Evolutionary conservation across 2,797 vertebrate species (phyloP).

Genomic region (Euphonia xanthogaster): DNA sequence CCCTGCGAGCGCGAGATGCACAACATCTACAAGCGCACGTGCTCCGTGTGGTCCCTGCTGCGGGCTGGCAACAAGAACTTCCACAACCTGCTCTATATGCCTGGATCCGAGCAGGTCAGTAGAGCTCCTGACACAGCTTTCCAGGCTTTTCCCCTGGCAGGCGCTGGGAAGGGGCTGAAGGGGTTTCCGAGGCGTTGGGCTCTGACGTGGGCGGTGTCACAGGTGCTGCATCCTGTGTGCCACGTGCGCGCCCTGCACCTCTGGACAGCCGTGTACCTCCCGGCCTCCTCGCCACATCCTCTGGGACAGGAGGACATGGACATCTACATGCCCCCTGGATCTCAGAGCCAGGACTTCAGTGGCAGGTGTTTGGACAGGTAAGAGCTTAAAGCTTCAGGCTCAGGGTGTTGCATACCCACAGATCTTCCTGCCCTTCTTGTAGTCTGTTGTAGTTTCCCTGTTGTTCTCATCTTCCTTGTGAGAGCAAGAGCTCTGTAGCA

Average conservation of each 20-base stretch:
- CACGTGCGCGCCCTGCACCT: constrained; percentile 94
- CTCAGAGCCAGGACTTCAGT: constrained; percentile 89
- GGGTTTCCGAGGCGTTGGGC: fast-evolving
- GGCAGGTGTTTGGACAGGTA: constrained; percentile 92
- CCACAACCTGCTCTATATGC: constrained; percentile 97
- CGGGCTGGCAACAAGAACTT: constrained; percentile 97
- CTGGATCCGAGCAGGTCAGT: constrained; percentile 89
- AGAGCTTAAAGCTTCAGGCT: background rate
- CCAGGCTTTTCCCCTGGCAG: background rate
- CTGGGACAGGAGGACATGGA: constrained; percentile 96
- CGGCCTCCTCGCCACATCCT: constrained; percentile 91
- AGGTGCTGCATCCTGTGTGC: constrained; percentile 98
- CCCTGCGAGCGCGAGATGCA: constrained; percentile 90
- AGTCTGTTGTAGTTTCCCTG: background rate
- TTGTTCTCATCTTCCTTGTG: background rate
- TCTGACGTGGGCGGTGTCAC: background rate
- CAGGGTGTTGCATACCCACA: background rate
- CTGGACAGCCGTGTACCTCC: constrained; percentile 97
- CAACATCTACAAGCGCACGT: constrained; percentile 92
- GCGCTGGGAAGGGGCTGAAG: background rate
- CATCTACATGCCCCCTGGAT: constrained; percentile 85
- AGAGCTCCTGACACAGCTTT: background rate
- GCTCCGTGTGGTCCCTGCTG: constrained; percentile 96
- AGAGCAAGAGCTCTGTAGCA: background rate
- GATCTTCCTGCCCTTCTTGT: background rate